These are phyloP conservation scores for Pelodiscus sinensis DNA, from an alignment of 2,113 vertebrate species.

Conservation along the genomic window DNA sequence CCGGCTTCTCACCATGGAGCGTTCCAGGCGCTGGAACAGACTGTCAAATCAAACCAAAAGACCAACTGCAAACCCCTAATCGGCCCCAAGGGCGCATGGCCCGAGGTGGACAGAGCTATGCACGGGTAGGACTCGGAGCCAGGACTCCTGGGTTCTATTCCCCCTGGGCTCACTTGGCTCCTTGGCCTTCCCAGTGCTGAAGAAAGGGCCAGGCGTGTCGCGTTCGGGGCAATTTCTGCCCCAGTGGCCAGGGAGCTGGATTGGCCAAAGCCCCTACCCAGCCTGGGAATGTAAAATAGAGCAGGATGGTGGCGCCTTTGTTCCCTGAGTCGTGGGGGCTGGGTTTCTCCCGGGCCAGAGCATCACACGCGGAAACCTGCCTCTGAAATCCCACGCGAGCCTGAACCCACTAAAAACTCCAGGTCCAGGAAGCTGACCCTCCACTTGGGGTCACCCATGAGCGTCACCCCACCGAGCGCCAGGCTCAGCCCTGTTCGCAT, in stretches of 20 bases:
- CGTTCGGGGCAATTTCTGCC: not conserved
- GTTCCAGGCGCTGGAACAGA: not conserved
- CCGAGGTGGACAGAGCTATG: no score
- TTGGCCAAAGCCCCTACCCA: not conserved
- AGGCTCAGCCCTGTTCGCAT: no score
- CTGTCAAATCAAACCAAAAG: not conserved
- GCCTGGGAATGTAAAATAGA: not conserved
- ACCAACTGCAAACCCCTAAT: not conserved
- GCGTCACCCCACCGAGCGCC: rapidly evolving
- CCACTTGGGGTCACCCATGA: no score
- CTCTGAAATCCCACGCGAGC: no score
- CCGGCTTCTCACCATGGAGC: not conserved
- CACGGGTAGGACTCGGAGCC: not conserved
- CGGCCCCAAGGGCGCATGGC: no score
- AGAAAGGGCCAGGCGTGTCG: not conserved
- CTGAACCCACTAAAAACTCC: not conserved
- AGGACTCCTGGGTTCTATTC: not conserved
- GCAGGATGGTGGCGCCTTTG: not conserved
- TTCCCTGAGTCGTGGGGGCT: not conserved
- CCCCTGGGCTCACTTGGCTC: not conserved
- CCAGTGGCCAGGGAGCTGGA: not conserved
- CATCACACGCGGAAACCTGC: not conserved
- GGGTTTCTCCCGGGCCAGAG: not conserved
- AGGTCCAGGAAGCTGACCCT: not conserved
- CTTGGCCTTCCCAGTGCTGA: not conserved